A percentile compares a stretch with the other conserved stretches of the same genome.
phyloP scores from a whole-genome alignment of 2,888 invertebrate species.

The Zaprionus obscuricornis region DNA sequence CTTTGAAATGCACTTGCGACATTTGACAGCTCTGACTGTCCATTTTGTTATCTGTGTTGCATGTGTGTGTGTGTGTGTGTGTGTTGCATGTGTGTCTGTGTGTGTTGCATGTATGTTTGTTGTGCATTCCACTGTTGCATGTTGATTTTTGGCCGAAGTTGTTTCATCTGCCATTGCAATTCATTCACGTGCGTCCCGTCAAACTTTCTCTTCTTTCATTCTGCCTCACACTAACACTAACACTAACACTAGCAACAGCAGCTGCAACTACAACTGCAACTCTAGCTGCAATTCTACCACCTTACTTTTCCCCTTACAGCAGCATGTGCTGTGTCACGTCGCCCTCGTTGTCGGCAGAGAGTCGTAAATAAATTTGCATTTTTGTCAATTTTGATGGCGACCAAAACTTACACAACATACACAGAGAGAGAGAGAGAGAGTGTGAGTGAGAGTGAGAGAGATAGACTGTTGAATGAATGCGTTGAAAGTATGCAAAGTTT shows the following conservation, averaged over 20 bases:
- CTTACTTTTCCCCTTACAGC: no score
- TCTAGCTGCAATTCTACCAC: no score
- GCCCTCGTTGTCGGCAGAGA: constrained; percentile 26
- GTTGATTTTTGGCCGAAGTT: constrained; percentile 65
- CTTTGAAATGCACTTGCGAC: constrained; percentile 72
- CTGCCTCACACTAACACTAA: no score
- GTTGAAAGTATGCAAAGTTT: constrained; percentile 66
- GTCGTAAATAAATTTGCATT: constrained; percentile 77
- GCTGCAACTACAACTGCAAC: no score
- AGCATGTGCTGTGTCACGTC: constrained; percentile 12
- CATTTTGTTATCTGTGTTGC: no score
- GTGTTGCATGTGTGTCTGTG: constrained; percentile 17
- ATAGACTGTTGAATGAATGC: constrained; percentile 49
- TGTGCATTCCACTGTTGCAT: constrained; percentile 47
- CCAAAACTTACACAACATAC: constrained; percentile 16
- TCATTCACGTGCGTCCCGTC: constrained; percentile 57
- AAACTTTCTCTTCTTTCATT: constrained; percentile 42
- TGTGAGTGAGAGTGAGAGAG: no score
- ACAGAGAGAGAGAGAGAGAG: no score
- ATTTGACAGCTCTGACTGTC: constrained; percentile 72
- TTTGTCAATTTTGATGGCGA: constrained; percentile 73
- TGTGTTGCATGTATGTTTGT: constrained; percentile 8
- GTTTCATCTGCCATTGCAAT: constrained; percentile 48
- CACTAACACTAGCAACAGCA: no score
- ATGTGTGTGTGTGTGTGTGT: constrained; percentile 17